Percentiles rank a stretch among this genome's conserved stretches.
Evolutionary conservation across 2,113 vertebrate species (phyloP).

Genomic region (Gorsachius goisagi): DNA sequence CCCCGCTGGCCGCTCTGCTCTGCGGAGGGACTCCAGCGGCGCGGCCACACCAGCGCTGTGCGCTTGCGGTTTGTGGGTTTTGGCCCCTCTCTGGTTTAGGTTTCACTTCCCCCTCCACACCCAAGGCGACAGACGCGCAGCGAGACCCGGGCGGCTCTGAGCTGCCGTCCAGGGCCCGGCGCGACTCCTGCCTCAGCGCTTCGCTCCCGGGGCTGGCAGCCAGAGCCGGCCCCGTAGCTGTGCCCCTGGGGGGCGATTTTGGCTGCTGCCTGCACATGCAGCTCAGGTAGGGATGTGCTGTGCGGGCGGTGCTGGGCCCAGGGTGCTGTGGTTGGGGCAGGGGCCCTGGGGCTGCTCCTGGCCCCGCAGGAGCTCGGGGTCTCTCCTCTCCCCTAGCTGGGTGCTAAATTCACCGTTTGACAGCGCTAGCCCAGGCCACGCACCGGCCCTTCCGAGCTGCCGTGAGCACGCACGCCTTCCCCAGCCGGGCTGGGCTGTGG

Average conservation of each 20-base stretch:
- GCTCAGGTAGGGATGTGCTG: not conserved
- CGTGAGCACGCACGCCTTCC: not conserved
- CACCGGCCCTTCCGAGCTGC: not conserved
- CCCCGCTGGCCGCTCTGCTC: not conserved
- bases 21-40: fast-evolving
- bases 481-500: not conserved
- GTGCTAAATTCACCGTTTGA: not conserved
- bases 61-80: not conserved
- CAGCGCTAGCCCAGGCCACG: fast-evolving
- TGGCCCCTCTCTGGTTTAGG: not conserved
- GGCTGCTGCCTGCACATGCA: not conserved
- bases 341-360: not conserved
- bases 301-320: fast-evolving
- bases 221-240: fast-evolving
- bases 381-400: not conserved
- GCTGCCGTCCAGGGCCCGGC: fast-evolving
- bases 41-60: fast-evolving
- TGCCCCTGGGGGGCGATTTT: fast-evolving
- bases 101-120: not conserved
- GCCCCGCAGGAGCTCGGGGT: fast-evolving
- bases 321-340: not conserved
- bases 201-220: fast-evolving
- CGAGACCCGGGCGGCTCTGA: fast-evolving
- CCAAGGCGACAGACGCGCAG: fast-evolving
- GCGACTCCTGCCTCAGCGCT: fast-evolving